Evolutionary conservation across 2,113 vertebrate species (phyloP).

Genomic region (Ranitomeya variabilis): DNA sequence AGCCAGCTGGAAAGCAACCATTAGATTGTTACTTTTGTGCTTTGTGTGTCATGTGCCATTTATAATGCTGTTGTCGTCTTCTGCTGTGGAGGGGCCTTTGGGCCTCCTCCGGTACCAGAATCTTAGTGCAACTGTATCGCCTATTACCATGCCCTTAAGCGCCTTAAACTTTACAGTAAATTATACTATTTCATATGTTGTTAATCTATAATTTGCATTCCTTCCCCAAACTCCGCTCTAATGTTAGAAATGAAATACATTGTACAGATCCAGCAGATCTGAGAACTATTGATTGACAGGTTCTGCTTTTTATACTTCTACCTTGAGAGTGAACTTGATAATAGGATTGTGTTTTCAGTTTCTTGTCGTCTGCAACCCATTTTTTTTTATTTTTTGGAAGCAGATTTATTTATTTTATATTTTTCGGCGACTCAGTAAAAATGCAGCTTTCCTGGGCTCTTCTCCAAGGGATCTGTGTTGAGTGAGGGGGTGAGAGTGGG

Average conservation of each 20-base stretch:
- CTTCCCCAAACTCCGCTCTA: neutral
- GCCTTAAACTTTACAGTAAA: neutral
- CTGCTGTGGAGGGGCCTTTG: neutral
- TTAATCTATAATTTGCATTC: neutral
- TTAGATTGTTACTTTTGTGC: too few relatives aligned
- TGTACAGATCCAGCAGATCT: neutral
- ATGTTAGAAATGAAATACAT: neutral
- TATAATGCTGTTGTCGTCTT: neutral
- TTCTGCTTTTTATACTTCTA: neutral
- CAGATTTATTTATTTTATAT: constrained; percentile 25
- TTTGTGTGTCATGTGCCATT: too few relatives aligned
- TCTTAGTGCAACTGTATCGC: neutral
- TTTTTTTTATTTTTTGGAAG: neutral
- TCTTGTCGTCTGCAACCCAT: neutral
- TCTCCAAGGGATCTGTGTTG: neutral
- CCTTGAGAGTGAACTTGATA: neutral
- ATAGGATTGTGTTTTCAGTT: neutral
- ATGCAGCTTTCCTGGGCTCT: constrained; percentile 20
- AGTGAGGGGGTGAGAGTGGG: neutral
- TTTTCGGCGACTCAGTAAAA: constrained; percentile 49
- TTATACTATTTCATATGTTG: neutral
- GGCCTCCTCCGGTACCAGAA: neutral
- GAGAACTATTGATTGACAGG: neutral
- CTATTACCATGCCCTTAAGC: neutral
- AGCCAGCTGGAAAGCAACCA: too few relatives aligned